Evolutionary conservation across 2,888 invertebrate species (phyloP).

Genomic region (Coecobrya sp.): DNA sequence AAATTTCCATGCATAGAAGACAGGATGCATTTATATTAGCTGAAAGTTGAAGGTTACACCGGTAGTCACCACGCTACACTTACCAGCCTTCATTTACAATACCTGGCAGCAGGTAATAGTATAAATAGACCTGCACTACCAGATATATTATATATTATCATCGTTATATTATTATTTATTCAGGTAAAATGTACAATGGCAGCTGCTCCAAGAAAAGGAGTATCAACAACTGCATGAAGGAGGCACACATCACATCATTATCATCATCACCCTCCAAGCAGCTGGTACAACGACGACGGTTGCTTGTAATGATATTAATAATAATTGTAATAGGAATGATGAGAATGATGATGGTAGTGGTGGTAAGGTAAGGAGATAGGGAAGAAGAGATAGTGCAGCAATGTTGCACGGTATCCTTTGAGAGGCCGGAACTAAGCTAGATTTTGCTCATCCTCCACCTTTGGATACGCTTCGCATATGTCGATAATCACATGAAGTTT

Average conservation of each 20-base stretch:
- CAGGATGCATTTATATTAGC: conserved; percentile 78
- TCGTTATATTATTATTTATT: conserved; percentile 2
- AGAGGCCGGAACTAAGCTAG: conserved; percentile 83
- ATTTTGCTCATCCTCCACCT: conserved; percentile 82
- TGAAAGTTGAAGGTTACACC: conserved; percentile 80
- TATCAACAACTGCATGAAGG: not conserved
- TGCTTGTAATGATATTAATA: conserved; percentile 73
- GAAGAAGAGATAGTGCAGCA: conserved; percentile 15
- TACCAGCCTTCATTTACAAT: conserved; percentile 42
- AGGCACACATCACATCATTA: conserved; percentile 45
- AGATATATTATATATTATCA: not conserved
- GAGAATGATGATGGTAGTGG: too few relatives aligned
- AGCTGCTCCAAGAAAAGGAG: conserved; percentile 34
- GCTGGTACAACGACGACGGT: conserved; percentile 61
- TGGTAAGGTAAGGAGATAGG: not conserved
- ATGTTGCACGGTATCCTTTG: conserved; percentile 70
- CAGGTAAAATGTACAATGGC: conserved; percentile 9
- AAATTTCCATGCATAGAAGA: conserved; percentile 58
- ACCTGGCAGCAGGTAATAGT: conserved; percentile 6
- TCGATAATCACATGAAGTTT: conserved; percentile 80
- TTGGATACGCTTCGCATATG: conserved; percentile 86
- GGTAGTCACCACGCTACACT: conserved; percentile 80
- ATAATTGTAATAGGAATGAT: conserved; percentile 44
- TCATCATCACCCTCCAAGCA: conserved; percentile 48
- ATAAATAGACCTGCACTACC: conserved; percentile 5